Evolutionary conservation across 1,140 invertebrate species (phyloP).

Genomic region (Harpegnathos saltator): DNA sequence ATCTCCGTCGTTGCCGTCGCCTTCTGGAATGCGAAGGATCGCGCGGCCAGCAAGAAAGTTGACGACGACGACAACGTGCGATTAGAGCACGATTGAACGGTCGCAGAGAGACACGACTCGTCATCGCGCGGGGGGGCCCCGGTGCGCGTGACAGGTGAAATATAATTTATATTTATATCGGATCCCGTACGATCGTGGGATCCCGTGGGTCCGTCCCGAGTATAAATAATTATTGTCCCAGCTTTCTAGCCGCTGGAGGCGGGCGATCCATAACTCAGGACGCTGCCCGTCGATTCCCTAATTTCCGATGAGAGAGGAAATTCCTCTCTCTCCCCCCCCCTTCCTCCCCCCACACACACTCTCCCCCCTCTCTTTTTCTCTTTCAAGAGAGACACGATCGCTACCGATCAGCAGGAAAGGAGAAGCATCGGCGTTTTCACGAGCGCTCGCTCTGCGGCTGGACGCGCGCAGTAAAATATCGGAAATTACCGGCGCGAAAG

Average conservation of each 20-base stretch:
- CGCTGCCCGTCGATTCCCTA: slow-evolving; percentile 43
- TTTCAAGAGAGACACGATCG: neutral
- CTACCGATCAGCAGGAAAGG: neutral
- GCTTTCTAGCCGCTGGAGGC: slow-evolving; percentile 46
- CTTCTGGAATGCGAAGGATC: slow-evolving; percentile 2
- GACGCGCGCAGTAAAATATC: slow-evolving; percentile 6
- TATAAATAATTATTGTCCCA: slow-evolving; percentile 56
- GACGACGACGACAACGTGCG: neutral
- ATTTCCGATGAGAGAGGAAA: slow-evolving; percentile 24
- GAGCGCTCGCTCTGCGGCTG: neutral
- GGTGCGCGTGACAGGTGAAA: slow-evolving; percentile 30
- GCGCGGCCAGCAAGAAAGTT: neutral
- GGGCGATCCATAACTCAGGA: slow-evolving; percentile 38
- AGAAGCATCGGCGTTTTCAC: neutral
- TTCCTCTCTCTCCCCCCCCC: too few species aligned
- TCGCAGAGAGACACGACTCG: neutral
- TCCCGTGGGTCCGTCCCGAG: neutral
- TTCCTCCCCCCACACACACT: too few species aligned
- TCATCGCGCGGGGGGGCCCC: neutral
- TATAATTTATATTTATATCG: slow-evolving; percentile 43
- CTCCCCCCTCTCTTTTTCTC: neutral
- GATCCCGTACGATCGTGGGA: neutral
- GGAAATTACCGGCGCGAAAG: neutral
- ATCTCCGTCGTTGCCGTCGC: neutral
- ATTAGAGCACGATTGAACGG: slow-evolving; percentile 37